A percentile compares a stretch with the other conserved stretches of the same genome.
phyloP scores from a whole-genome alignment of 1,140 invertebrate species.

The Triops longicaudatus region DNA sequence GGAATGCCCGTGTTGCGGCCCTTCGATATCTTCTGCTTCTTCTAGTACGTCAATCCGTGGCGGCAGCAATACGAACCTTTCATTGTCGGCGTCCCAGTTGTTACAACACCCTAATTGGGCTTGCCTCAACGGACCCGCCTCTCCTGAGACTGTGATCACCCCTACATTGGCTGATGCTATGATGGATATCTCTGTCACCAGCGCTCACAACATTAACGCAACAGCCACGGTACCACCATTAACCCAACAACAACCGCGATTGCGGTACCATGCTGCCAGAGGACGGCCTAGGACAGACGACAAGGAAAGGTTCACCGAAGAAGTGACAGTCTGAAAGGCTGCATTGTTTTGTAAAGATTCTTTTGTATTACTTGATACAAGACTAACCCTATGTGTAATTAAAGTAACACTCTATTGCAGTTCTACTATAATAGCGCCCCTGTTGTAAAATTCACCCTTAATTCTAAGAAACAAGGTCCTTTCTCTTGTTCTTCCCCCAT shows the following conservation, averaged over 20 bases:
- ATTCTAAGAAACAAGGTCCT: no score
- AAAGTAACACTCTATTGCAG: background rate
- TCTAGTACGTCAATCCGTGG: background rate
- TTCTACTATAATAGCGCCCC: background rate
- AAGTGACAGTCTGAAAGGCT: conserved; percentile 58
- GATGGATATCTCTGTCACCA: background rate
- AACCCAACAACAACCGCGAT: background rate
- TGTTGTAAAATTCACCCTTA: no score
- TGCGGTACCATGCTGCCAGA: conserved; percentile 47
- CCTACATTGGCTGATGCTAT: background rate
- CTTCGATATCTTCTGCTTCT: background rate
- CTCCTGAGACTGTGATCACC: background rate
- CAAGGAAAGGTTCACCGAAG: conserved; percentile 66
- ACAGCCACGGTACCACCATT: background rate
- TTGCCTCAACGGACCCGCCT: conserved; percentile 8
- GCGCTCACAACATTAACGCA: background rate
- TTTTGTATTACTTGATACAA: background rate
- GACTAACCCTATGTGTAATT: background rate
- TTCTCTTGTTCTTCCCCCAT: no score
- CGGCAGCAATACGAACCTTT: background rate
- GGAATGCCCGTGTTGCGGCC: background rate
- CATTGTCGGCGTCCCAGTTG: background rate
- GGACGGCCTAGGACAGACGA: conserved; percentile 64
- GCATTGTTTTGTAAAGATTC: conserved; percentile 27
- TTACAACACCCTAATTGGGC: background rate